Evolutionary conservation across 2,113 vertebrate species (phyloP), one percentile per base, ranked within the genome.

Genomic region (Pluvianellus socialis): DNA sequence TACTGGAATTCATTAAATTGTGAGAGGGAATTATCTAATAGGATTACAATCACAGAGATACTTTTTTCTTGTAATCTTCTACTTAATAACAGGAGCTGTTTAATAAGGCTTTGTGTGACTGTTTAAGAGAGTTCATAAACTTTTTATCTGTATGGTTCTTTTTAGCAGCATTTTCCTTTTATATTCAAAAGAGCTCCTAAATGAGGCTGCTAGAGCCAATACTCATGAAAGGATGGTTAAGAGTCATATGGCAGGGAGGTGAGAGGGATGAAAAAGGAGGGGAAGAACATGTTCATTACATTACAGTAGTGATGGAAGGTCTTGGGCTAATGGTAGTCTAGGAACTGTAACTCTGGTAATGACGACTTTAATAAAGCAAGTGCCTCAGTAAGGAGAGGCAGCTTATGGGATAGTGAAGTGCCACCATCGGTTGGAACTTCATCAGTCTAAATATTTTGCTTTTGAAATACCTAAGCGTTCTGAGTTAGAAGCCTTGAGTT

Each of bases 231-330:
- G 32, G 12, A 45, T 76, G n/a, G 55, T 21, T 59, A 38, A 20
- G 20, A n/a, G 9, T 72, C 32, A 65, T 6, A 21, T 62, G 50
- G 7, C 50, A 62, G 30, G 56, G 66, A 52, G 14, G 22, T 56
- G 33, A 58, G 23, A 61, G 35, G 27, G 30, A 6, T 86, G 28
- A 61, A 83, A 9, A 58, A 68, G 49, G 8, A 76, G 49, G 10
- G 24, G 24, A 61, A 61, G 53, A 61, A 59, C 1, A 0, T 16
- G 8, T 45, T 72, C 7, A 38, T 38, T 66, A 32, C 1, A 1
- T 76, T 87, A 49, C 13, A 72, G 32, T 63, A 59, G 12, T 65
- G 40, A 27, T 76, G 40, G 63, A 73, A 59, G 58, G n/a, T 40
- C 44, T 42, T 77, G n/a, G 32, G 11, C 28, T 87, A 56, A n/a